These are phyloP conservation scores for Chrysaora quinquecirrha DNA, from an alignment of 30 jellyfish, hydroid and myxozoan species.

Conservation along the genomic window DNA sequence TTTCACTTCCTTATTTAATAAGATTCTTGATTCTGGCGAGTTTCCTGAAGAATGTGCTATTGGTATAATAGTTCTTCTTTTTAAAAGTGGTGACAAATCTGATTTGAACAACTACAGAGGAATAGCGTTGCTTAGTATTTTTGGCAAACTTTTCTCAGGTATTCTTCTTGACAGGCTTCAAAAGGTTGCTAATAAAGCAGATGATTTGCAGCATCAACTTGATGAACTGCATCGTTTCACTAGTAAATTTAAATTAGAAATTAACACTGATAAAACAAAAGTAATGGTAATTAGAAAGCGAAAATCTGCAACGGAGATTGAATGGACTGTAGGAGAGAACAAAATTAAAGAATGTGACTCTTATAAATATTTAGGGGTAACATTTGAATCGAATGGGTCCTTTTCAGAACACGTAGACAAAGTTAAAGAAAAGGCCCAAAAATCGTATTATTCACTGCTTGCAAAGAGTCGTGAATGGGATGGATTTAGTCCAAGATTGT, in stretches of 20 bases:
- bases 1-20: neutral
- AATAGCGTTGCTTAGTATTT: constrained; percentile 19
- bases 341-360: constrained; percentile 8
- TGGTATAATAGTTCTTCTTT: constrained; percentile 43
- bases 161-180: constrained; percentile 28
- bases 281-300: neutral
- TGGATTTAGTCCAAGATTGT: neutral
- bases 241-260: neutral
- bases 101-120: constrained; percentile 44
- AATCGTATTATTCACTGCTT: constrained; percentile 6
- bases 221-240: neutral
- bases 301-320: neutral
- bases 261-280: neutral
- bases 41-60: constrained; percentile 51
- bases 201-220: neutral
- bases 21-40: constrained; percentile 28
- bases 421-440: constrained; percentile 22
- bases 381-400: constrained; percentile 11
- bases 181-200: neutral
- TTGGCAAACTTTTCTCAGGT: constrained; percentile 23
- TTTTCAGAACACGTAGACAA: neutral
- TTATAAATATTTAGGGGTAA: constrained; percentile 24
- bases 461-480: constrained; percentile 17
- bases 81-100: constrained; percentile 13
- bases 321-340: constrained; percentile 5